Conservation (phyloP, 2,797 vertebrate species). For the Gallinago stenura region DNA sequence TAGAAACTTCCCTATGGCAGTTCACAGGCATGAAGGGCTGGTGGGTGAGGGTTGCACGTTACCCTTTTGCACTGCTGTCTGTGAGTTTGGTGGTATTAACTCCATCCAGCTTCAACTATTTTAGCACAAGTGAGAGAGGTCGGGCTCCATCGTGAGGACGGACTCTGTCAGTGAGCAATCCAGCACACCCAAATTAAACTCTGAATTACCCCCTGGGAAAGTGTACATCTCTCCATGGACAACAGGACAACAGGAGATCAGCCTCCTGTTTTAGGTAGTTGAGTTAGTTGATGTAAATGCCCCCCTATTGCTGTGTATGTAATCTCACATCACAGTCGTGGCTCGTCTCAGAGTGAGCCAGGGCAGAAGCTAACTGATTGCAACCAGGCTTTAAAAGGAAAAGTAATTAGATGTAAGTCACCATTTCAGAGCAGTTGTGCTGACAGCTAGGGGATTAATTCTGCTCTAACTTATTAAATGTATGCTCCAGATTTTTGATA, state of each 20-base stretch:
- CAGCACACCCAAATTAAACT: neutral
- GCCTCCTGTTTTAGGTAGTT: neutral
- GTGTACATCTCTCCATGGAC: neutral
- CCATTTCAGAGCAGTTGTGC: slow-evolving; percentile 41
- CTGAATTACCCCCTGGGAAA: neutral
- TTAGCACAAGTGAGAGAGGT: neutral
- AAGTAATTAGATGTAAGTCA: slow-evolving; percentile 51
- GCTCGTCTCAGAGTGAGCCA: neutral
- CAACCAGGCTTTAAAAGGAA: slow-evolving; percentile 21
- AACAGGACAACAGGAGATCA: neutral
- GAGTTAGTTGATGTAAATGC: neutral
- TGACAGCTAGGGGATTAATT: slow-evolving; percentile 67
- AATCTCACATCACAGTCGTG: neutral
- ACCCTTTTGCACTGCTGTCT: neutral
- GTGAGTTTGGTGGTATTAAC: neutral
- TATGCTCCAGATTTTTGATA: slow-evolving; percentile 59
- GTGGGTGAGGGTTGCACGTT: neutral
- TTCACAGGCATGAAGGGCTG: neutral
- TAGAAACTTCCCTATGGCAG: neutral
- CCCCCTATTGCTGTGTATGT: neutral
- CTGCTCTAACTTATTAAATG: slow-evolving; percentile 58
- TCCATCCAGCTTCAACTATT: neutral
- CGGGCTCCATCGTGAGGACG: neutral
- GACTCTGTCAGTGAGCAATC: neutral
- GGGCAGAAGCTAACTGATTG: slow-evolving; percentile 29